A percentile compares a stretch with the other conserved stretches of the same genome.
phyloP scores from a whole-genome alignment of 2,888 invertebrate genomes.

The Amaurobius ferox region DNA sequence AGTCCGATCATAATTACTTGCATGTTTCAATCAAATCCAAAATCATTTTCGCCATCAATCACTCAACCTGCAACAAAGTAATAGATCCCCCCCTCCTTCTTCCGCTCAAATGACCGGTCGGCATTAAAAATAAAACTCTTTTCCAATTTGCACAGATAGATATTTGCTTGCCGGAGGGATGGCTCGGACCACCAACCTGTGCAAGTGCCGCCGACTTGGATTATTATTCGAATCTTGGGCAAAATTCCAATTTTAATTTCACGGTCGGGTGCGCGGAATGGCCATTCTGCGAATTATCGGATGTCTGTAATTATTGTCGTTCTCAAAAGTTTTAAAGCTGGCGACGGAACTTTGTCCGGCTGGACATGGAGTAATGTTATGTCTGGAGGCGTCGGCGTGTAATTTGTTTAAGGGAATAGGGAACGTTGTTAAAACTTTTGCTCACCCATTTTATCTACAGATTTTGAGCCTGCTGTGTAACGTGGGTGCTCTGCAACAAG shows the following conservation, averaged over 20 bases:
- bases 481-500: too few species aligned
- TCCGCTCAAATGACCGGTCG: conserved; percentile 10
- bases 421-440: too few species aligned
- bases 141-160: conserved; percentile 9
- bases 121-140: conserved; percentile 3
- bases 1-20: neutral
- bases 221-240: neutral
- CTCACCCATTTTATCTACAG: too few species aligned
- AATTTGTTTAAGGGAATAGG: too few species aligned
- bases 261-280: neutral
- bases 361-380: too few species aligned
- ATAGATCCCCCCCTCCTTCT: neutral
- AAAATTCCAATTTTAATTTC: conserved; percentile 13
- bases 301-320: neutral
- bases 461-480: too few species aligned
- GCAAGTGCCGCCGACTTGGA: neutral
- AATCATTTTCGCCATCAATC: conserved; percentile 1
- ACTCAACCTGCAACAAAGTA: conserved; percentile 8
- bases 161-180: neutral
- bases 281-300: neutral
- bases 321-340: neutral
- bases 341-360: too few species aligned
- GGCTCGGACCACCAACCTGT: conserved; percentile 7
- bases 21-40: conserved; percentile 9
- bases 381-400: too few species aligned